A percentile compares a stretch with the other conserved stretches of the same genome.
Evolutionary conservation across 2,113 vertebrate species (phyloP).

Genomic region (Corythaeola cristata): DNA sequence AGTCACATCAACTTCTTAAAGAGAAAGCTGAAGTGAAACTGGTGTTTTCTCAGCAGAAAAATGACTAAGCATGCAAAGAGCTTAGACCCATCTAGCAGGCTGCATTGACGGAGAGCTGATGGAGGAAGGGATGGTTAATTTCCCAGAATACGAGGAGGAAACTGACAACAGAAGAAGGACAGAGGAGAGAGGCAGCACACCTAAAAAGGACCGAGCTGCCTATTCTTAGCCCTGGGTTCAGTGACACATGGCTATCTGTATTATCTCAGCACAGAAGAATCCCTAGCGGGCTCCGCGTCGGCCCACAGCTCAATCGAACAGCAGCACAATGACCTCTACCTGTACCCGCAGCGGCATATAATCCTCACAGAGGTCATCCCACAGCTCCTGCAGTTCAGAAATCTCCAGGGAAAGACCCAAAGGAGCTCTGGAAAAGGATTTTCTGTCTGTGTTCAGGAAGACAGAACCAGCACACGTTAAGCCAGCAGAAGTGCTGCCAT

Average conservation of each 20-base stretch:
- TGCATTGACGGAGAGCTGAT: not conserved
- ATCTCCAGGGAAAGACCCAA: slow-evolving; percentile 78
- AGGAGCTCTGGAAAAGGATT: slow-evolving; percentile 68
- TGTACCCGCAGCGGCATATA: slow-evolving; percentile 84
- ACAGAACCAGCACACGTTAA: not conserved
- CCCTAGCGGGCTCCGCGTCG: not conserved
- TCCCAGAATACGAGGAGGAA: not conserved
- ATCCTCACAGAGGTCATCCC: slow-evolving; percentile 86
- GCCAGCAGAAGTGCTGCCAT: slow-evolving; percentile 43
- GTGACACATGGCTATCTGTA: not conserved
- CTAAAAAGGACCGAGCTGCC: slow-evolving; percentile 22
- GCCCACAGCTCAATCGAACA: not conserved
- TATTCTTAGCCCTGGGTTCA: slow-evolving; percentile 43
- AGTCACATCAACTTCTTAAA: not conserved
- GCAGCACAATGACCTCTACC: slow-evolving; percentile 76
- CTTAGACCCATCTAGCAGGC: not conserved
- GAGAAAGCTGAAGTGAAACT: not conserved
- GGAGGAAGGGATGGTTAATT: not conserved
- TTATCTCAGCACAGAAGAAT: slow-evolving; percentile 55
- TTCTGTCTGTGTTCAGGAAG: slow-evolving; percentile 60
- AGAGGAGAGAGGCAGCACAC: not conserved
- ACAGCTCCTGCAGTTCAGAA: slow-evolving; percentile 85
- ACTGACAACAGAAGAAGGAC: not conserved
- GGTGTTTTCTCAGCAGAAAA: not conserved
- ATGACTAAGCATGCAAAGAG: not conserved